These are phyloP conservation scores for Halcyon leucocephala DNA, from an alignment of 2,797 vertebrate species.

Conservation along the genomic window DNA sequence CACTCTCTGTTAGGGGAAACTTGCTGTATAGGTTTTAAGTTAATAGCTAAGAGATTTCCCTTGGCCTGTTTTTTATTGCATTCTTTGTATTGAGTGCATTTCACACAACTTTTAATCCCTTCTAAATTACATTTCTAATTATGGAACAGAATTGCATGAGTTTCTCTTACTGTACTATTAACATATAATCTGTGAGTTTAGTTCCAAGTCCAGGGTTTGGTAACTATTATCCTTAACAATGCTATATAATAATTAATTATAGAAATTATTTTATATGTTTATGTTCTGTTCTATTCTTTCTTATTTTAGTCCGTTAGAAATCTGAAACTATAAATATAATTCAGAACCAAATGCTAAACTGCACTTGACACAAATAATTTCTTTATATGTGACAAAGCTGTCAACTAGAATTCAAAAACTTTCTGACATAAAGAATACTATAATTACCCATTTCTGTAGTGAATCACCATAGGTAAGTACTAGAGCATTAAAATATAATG, in stretches of 20 bases:
- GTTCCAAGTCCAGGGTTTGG: not conserved
- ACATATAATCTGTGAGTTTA: not conserved
- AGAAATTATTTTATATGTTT: not conserved
- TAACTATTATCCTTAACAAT: not conserved
- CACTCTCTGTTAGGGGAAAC: not conserved
- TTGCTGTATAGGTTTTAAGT: slow-evolving; percentile 1
- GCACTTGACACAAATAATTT: not conserved
- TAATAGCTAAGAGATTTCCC: not conserved
- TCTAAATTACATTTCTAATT: slow-evolving; percentile 58
- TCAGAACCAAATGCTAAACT: not conserved
- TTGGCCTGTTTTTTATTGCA: not conserved
- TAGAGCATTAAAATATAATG: not conserved
- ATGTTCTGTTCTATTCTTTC: not conserved
- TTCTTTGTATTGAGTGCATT: not conserved
- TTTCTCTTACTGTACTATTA: not conserved
- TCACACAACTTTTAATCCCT: slow-evolving; percentile 32
- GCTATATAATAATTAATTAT: not conserved
- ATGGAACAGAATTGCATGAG: not conserved
- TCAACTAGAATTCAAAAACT: not conserved
- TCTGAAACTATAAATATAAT: not conserved
- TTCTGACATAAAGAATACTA: not conserved
- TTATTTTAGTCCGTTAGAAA: not conserved
- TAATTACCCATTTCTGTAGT: slow-evolving; percentile 2
- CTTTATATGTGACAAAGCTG: not conserved
- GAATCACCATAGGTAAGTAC: not conserved